Evolutionary conservation across 2,113 vertebrate genomes (phyloP).

Genomic region (Myanophis thanlyinensis): DNA sequence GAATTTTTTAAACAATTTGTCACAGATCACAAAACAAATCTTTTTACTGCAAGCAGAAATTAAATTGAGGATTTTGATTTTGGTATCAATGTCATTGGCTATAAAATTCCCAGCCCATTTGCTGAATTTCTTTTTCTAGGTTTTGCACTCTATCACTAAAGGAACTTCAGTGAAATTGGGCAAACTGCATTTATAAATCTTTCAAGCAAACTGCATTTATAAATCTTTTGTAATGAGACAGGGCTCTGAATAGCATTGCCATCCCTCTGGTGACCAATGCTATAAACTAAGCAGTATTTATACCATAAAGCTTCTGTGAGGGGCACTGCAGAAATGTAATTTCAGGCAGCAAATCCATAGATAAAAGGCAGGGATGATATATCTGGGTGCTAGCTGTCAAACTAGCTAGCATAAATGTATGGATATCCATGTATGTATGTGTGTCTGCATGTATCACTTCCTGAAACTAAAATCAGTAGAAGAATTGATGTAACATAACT

Average conservation of each 20-base stretch:
- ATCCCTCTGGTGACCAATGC: background rate
- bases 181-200: background rate
- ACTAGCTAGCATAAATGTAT: background rate
- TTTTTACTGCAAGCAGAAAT: background rate
- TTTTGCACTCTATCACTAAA: background rate
- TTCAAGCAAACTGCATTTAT: background rate
- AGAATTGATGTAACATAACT: background rate
- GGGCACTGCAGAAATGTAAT: constrained; percentile 8
- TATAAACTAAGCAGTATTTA: background rate
- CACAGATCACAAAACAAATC: background rate
- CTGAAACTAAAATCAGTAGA: background rate
- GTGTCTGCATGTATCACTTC: background rate
- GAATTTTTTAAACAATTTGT: background rate
- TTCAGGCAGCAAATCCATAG: background rate
- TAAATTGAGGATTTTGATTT: background rate
- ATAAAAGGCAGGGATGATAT: background rate
- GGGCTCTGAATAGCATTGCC: background rate
- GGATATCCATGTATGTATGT: background rate
- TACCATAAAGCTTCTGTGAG: background rate
- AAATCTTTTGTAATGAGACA: constrained; percentile 6
- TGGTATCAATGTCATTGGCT: background rate
- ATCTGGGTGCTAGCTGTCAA: background rate
- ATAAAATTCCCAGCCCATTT: fast-evolving
- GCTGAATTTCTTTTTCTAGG: background rate
- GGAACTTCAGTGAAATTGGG: background rate